Percentiles rank a stretch among this genome's conserved stretches.
Conservation (phyloP, 2,797 vertebrate genomes). For the Perodicticus potto region DNA sequence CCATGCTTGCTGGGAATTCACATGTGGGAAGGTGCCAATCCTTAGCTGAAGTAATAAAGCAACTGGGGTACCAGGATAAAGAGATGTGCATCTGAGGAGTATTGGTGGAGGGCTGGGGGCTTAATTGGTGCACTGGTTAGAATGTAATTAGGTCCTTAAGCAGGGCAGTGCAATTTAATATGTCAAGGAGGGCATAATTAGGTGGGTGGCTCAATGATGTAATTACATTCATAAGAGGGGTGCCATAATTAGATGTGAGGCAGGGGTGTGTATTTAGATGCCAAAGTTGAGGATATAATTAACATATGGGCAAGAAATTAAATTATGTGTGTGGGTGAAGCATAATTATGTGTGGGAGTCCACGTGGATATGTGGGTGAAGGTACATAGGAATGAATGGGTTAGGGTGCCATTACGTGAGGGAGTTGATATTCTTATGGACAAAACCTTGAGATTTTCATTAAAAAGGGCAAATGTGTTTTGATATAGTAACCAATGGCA, state of each 20-base stretch:
- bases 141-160: conserved; percentile 77
- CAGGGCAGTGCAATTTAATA: conserved; percentile 75
- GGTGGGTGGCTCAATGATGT: conserved; percentile 74
- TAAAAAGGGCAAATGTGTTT: conserved; percentile 39
- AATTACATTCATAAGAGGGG: conserved; percentile 80
- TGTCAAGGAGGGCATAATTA: conserved; percentile 81
- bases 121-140: conserved; percentile 63
- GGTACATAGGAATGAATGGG: conserved; percentile 29
- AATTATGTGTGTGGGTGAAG: conserved; percentile 75
- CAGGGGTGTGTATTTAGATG: conserved; percentile 74
- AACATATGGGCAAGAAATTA: conserved; percentile 78
- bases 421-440: conserved; percentile 52
- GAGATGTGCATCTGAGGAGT: conserved; percentile 55
- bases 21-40: conserved; percentile 37
- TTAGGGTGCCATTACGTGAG: neutral
- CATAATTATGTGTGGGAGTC: conserved; percentile 70
- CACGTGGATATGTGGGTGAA: conserved; percentile 23
- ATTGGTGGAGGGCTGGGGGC: conserved; percentile 56
- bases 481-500: conserved; percentile 32
- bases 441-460: conserved; percentile 60
- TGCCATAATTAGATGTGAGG: conserved; percentile 80
- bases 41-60: conserved; percentile 49
- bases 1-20: neutral
- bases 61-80: conserved; percentile 18
- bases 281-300: conserved; percentile 76